These are phyloP conservation scores for Eulacestoma nigropectus DNA, from an alignment of 2,113 vertebrate genomes.

Conservation along the genomic window DNA sequence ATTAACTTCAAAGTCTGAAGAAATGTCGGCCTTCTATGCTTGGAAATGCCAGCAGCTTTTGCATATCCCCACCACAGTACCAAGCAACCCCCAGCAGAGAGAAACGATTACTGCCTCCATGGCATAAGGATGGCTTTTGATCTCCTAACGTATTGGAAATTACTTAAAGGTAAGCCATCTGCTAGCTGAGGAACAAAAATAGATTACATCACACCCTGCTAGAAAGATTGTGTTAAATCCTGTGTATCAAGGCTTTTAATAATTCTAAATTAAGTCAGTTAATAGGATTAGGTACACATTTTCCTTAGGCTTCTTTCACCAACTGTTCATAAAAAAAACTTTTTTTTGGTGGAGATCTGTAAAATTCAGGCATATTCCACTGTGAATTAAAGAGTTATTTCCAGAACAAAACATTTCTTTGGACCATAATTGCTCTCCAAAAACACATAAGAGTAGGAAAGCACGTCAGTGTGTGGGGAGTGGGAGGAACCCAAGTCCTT, in stretches of 20 bases:
- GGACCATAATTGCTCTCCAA: slow-evolving; percentile 27
- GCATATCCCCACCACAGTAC: slow-evolving; percentile 81
- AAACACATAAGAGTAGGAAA: background rate
- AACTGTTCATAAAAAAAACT: slow-evolving; percentile 60
- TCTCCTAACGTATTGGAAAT: slow-evolving; percentile 91
- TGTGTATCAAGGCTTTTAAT: slow-evolving; percentile 79
- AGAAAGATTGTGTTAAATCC: slow-evolving; percentile 81
- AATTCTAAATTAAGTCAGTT: slow-evolving; percentile 84
- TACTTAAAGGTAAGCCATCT: slow-evolving; percentile 90
- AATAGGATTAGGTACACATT: slow-evolving; percentile 82
- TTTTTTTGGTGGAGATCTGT: slow-evolving; percentile 55
- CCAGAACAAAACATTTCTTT: slow-evolving; percentile 45
- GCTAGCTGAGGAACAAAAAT: slow-evolving; percentile 82
- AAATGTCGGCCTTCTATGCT: slow-evolving; percentile 93
- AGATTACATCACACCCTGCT: slow-evolving; percentile 90
- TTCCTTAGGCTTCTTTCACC: slow-evolving; percentile 72
- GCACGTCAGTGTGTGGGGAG: background rate
- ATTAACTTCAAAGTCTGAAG: slow-evolving; percentile 96
- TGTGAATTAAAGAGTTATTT: slow-evolving; percentile 54
- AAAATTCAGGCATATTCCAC: slow-evolving; percentile 65
- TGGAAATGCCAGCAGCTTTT: slow-evolving; percentile 94
- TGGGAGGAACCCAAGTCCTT: background rate
- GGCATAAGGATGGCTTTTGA: slow-evolving; percentile 85
- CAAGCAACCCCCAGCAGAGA: slow-evolving; percentile 82
- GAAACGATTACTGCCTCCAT: slow-evolving; percentile 82